phyloP scores from a whole-genome alignment of 2,888 invertebrate genomes.

The Notodonta ziczac region DNA sequence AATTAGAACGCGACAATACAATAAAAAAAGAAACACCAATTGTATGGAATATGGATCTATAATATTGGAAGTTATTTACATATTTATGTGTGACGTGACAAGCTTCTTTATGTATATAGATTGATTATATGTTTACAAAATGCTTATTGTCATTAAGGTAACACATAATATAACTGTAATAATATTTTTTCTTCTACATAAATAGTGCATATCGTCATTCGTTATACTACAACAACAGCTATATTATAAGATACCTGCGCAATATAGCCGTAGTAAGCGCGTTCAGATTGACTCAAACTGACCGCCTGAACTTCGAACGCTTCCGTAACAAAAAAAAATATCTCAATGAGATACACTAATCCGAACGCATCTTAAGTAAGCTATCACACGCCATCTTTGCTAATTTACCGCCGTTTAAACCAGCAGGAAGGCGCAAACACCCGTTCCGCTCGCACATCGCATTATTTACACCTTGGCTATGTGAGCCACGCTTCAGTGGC shows the following conservation, averaged over 20 bases:
- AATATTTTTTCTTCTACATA: slow-evolving; percentile 35
- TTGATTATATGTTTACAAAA: slow-evolving; percentile 63
- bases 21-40: slow-evolving; percentile 41
- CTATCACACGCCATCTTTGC: slow-evolving; percentile 48
- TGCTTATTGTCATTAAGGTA: slow-evolving; percentile 77
- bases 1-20: slow-evolving; percentile 50
- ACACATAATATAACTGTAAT: slow-evolving; percentile 39
- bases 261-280: neutral
- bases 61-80: slow-evolving; percentile 54
- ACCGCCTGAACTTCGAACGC: neutral
- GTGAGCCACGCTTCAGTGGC: slow-evolving; percentile 53
- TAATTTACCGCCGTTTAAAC: slow-evolving; percentile 53
- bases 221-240: slow-evolving; percentile 3
- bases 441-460: slow-evolving; percentile 21
- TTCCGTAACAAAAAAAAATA: slow-evolving; percentile 2
- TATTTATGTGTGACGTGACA: slow-evolving; percentile 40
- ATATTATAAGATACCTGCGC: neutral
- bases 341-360: slow-evolving; percentile 13
- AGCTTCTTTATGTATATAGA: too few relatives aligned
- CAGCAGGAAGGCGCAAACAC: slow-evolving; percentile 44
- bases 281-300: neutral
- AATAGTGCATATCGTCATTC: slow-evolving; percentile 26
- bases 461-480: slow-evolving; percentile 43
- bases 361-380: slow-evolving; percentile 31
- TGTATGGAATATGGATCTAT: slow-evolving; percentile 56